Evolutionary conservation across 1,140 invertebrate genomes (phyloP).

Genomic region (Macrocentrus cingulum): DNA sequence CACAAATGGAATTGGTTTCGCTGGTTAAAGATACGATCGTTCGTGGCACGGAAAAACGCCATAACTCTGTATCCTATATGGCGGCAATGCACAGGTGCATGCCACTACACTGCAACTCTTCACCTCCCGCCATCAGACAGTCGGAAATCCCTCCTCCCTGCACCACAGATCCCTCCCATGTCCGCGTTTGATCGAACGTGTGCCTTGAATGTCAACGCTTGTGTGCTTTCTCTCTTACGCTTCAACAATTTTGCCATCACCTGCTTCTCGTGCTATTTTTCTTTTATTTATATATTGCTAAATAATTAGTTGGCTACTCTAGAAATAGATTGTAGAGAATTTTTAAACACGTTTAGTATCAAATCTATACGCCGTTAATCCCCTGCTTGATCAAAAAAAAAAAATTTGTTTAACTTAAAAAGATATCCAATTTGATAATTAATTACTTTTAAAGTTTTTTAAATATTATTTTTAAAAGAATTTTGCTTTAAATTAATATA

Average conservation of each 20-base stretch:
- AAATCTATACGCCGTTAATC: too few species aligned
- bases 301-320: too few species aligned
- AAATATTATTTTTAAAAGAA: too few species aligned
- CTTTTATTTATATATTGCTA: too few species aligned
- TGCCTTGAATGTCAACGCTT: constrained; percentile 15
- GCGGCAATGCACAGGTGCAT: constrained; percentile 55
- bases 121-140: not conserved
- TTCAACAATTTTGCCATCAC: not conserved
- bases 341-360: too few species aligned
- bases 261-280: not conserved
- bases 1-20: constrained; percentile 56
- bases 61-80: constrained; percentile 54
- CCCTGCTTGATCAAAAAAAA: too few species aligned
- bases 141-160: constrained; percentile 11
- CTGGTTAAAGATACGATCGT: constrained; percentile 51
- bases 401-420: too few species aligned
- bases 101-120: constrained; percentile 8
- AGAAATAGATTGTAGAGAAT: too few species aligned
- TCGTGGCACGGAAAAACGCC: constrained; percentile 49
- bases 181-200: constrained; percentile 1
- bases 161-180: constrained; percentile 7
- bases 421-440: too few species aligned
- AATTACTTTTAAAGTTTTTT: too few species aligned
- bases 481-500: too few species aligned
- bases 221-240: not conserved